Base-by-base conservation (phyloP, 1,140 invertebrate genomes). In the Platorchestia sp. region DNA sequence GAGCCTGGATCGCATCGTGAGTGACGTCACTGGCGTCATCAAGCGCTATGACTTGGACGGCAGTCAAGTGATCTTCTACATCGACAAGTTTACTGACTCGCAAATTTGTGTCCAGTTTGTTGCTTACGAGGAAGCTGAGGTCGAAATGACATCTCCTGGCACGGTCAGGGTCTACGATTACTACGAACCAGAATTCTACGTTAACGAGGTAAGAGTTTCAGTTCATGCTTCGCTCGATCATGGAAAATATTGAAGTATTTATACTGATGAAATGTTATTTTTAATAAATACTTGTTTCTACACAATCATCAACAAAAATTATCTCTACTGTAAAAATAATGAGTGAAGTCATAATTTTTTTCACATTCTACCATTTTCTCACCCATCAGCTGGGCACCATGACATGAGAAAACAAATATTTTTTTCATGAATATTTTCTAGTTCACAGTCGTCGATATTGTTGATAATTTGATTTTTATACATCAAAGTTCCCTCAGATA, bases 111-210 rank as follows among this genome's bases (percentile, higher is more conserved):
- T 98, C 59, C 96, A 96, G 27, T 96, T 98, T 93, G 97, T 97
- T 86, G 97, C 97, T 16, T 97, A 97, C 91, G 97, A 97, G 91
- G 97, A 97, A 41, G 97, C 97, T 90, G 97, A 97, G 95, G 97
- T 98, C 10, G 97, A 97, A 36, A 96, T 97, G 90, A 97, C 98
- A 0, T 97, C 98, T 96, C 97, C 98, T 0, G 98, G 98, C 0
- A 97, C 98, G 95, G 97, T 98, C 40, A 97, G 97, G 95, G 97
- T n/a, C n/a, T n/a, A n/a, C n/a, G n/a, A n/a, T n/a, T n/a, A n/a
- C n/a, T n/a, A n/a, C n/a, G n/a, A n/a, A 95, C 95, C 95, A 0
- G 95, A 95, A 41, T 95, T 51, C 45, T 36, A 1, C 42, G 86
- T 95, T 40, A 95, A n/a, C 43, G 75, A 86, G 95, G 95, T 95